Percentiles rank a stretch among this genome's conserved stretches.
Evolutionary conservation across 2,888 invertebrate species (phyloP).

Genomic region (Fragum sueziense): DNA sequence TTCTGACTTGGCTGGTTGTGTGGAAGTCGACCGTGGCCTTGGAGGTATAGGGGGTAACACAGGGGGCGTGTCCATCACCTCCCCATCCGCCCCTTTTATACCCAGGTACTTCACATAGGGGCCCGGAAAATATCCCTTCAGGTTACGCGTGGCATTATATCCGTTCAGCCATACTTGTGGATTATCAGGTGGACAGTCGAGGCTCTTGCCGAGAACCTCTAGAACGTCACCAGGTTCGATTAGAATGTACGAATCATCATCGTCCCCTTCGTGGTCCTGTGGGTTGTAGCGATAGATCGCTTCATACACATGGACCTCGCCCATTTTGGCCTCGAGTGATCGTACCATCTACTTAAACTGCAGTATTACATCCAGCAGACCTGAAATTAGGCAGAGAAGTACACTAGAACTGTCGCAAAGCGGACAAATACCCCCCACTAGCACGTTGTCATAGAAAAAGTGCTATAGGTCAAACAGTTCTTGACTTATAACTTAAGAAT

Average conservation of each 20-base stretch:
- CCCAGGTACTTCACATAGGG: constrained; percentile 64
- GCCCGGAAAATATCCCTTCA: constrained; percentile 66
- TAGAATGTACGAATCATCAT: constrained; percentile 58
- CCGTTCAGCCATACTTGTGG: constrained; percentile 66
- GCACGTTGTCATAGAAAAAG: too few relatives aligned
- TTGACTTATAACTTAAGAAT: neutral
- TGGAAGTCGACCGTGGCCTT: constrained; percentile 45
- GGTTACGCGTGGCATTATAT: constrained; percentile 60
- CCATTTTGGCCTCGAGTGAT: constrained; percentile 47
- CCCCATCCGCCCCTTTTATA: constrained; percentile 51
- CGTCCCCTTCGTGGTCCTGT: constrained; percentile 59
- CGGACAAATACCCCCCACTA: too few relatives aligned
- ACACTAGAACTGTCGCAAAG: too few relatives aligned
- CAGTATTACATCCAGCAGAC: too few relatives aligned
- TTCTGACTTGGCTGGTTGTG: constrained; percentile 32
- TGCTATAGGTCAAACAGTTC: too few relatives aligned
- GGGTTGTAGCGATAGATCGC: constrained; percentile 66
- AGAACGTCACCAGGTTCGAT: constrained; percentile 66
- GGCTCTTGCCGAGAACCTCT: constrained; percentile 56
- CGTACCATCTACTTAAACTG: constrained; percentile 55
- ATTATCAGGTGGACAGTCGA: constrained; percentile 49
- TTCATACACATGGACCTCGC: constrained; percentile 63
- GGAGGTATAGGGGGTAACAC: constrained; percentile 55
- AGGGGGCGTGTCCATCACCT: constrained; percentile 42
- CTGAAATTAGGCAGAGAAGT: too few relatives aligned